phyloP scores from a whole-genome alignment of 2,113 vertebrate genomes.

The Brachypteracias leptosomus region DNA sequence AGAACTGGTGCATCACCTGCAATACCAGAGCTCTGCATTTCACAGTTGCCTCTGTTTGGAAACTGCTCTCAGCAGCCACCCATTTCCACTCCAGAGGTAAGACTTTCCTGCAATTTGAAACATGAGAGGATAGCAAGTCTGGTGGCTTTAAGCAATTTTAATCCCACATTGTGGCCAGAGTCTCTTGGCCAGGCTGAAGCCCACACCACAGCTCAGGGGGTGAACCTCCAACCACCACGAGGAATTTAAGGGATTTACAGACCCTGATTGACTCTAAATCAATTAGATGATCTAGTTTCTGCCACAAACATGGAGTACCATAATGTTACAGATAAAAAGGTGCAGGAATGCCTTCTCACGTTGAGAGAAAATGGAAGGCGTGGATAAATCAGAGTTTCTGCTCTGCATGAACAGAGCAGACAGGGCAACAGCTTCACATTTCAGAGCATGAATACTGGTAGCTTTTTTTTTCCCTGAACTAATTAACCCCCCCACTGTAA shows the following conservation, averaged over 20 bases:
- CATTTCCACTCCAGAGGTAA: not conserved
- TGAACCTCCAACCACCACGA: not conserved
- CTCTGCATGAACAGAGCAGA: not conserved
- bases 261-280: not conserved
- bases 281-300: constrained; percentile 8
- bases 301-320: not conserved
- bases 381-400: not conserved
- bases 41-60: not conserved
- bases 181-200: not conserved
- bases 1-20: not conserved
- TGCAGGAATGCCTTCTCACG: not conserved
- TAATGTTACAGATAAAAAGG: not conserved
- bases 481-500: not conserved
- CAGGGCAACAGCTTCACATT: not conserved
- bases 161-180: not conserved
- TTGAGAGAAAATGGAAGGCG: not conserved
- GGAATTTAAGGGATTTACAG: not conserved
- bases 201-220: not conserved
- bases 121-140: not conserved
- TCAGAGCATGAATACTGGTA: not conserved
- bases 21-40: not conserved
- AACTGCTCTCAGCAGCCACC: not conserved
- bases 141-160: not conserved
- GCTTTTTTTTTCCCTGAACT: not conserved
- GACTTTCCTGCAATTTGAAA: not conserved